Evolutionary conservation across 2,797 vertebrate genomes (phyloP).

Genomic region (Peromyscus eremicus): DNA sequence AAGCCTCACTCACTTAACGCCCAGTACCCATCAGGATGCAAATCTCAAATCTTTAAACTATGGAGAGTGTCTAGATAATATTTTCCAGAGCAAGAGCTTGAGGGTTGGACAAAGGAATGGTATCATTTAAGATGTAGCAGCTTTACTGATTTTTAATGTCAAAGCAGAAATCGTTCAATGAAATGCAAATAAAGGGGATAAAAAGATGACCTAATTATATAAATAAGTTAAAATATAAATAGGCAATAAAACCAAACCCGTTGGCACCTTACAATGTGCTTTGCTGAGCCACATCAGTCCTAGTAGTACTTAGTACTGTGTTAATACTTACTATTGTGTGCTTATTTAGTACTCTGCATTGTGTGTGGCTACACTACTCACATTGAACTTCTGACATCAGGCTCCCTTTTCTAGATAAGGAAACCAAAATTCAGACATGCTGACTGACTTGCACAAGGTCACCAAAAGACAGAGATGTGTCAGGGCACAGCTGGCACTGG

Average conservation of each 20-base stretch:
- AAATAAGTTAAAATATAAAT: background rate
- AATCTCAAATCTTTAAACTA: background rate
- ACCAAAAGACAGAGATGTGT: background rate
- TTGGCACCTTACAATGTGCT: background rate
- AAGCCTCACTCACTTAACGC: background rate
- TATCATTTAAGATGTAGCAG: background rate
- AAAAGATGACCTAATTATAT: background rate
- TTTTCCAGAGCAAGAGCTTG: background rate
- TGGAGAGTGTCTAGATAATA: background rate
- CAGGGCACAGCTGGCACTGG: background rate
- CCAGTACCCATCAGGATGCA: background rate
- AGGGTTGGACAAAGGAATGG: background rate
- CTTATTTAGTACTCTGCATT: background rate
- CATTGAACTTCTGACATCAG: background rate
- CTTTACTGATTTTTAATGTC: background rate
- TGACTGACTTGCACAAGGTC: background rate
- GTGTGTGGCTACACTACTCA: background rate
- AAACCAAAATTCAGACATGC: background rate
- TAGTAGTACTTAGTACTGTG: background rate
- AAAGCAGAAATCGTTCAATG: conserved; percentile 27
- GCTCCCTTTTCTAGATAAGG: background rate
- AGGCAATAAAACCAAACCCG: background rate
- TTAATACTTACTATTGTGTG: background rate
- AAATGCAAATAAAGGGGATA: background rate
- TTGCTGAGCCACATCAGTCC: background rate